Evolutionary conservation across 2,888 invertebrate species (phyloP), one percentile per base, ranked within the genome.

Genomic region (Amblyjoppa proteus): DNA sequence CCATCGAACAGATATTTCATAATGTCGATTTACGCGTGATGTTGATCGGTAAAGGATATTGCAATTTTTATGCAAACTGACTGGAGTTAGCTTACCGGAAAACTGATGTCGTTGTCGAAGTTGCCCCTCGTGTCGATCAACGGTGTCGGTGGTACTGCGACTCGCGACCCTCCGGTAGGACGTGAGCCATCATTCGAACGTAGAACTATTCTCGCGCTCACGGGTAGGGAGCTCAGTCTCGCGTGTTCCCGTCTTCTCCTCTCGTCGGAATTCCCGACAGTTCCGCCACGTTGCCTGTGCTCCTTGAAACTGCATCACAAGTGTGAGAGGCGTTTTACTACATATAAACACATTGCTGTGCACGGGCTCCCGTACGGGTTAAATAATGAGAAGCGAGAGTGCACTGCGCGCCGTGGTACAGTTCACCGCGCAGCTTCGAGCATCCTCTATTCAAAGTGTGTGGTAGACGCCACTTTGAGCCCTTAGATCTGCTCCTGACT

Each of bases 171-270:
- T 74, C 28, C 68, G 69, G n/a, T 25, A 31, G 53, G 53, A 69
- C 74, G 68, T 28, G 69, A 74, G 68, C 45, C 71, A 76, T 69
- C 64, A 49, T 58, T 20, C 64, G 89, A 78, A 31, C 69, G 88
- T 69, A 92, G 41, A 86, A 92, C 88, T 90, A 93, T 92, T 80
- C 87, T 90, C 28, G 93, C 93, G 70, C 83, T 90, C 28, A 93
- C 91, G 53, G 92, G 92, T 69, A 92, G 83, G 25, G 90, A 81
- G 80, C 89, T 89, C 68, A 92, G 88, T 77, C 91, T 90, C 66
- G 87, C 87, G 81, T 88, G 88, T 84, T 91, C 91, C n/a, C 87
- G 87, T 70, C 87, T 82, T 58, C 77, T 77, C 68, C 74, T 71
- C 53, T 84, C 77, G 45, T 85, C 77, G 49, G 71, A 76, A 53